Base-by-base conservation (phyloP, 53 echinoderm and acorn worm species). In the Zoroaster sp. region DNA sequence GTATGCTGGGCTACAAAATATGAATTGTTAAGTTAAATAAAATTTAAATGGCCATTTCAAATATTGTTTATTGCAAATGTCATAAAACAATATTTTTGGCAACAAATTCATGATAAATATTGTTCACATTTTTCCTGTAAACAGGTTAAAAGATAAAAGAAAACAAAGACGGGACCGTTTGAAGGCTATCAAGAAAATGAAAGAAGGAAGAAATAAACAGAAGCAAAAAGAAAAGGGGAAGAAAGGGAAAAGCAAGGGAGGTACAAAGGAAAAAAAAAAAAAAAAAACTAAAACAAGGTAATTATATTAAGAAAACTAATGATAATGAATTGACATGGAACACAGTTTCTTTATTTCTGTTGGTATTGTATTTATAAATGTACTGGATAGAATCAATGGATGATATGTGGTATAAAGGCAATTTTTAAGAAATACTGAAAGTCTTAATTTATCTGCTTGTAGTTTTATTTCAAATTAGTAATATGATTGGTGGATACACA, bases 101-200 rank as follows among this genome's bases (percentile, higher is more conserved):
- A n/a, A n/a, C n/a, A 32, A 72, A 10, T 36, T 5, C 35, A 75
- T 13, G 18, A 39, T 43, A 42, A 10, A 11, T 42, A 31, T 30
- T 49, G 15, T 23, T 47, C 51, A n/a, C n/a, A n/a, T 59, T 7
- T 30, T 78, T 77, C 0, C 77, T 38, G 18, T 75, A 55, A 32
- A 66, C 38, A 94, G 94, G 75, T 69, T 90, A 35, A 94, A 94
- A 80, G 94, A 94, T 42, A 92, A 92, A 74, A 69, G 71, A 47
- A 87, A 35, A 89, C 78, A 82, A 70, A 92, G 77, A 80, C 46
- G 39, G 35, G 91, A 80, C 41, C 73, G 54, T 40, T 87, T 67
- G 68, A 89, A 78, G 77, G 77, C 85, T 21, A 86, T 85, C 20
- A 85, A 75, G 74, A 86, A 86, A 63, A 85, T 74, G 75, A 75